phyloP scores from a whole-genome alignment of 2,797 vertebrate genomes.

The Labeo calbasu region DNA sequence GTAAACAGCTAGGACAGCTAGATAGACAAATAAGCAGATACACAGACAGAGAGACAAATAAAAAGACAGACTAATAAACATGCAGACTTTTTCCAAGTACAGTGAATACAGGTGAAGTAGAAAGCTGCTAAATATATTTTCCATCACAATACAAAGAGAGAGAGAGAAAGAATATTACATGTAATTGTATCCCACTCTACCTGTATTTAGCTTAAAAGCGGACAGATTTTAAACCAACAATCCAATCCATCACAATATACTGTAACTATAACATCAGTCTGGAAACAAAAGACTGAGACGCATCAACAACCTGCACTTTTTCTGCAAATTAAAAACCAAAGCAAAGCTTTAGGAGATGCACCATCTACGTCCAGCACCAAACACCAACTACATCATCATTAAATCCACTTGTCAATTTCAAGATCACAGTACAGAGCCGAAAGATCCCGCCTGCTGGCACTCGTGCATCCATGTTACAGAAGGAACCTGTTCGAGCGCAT shows the following conservation, averaged over 20 bases:
- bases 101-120: background rate
- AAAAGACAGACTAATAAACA: background rate
- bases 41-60: background rate
- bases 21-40: background rate
- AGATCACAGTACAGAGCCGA: background rate
- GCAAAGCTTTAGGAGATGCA: background rate
- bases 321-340: background rate
- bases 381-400: background rate
- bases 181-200: background rate
- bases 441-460: background rate
- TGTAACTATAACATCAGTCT: background rate
- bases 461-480: conserved; percentile 6
- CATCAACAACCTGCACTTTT: background rate
- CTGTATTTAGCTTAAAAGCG: background rate
- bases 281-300: background rate
- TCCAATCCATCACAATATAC: background rate
- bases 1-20: background rate
- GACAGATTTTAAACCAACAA: background rate
- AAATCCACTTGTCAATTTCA: background rate
- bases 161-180: background rate
- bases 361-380: background rate
- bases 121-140: background rate
- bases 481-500: conserved; percentile 40
- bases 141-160: background rate
- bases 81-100: background rate